A percentile compares a stretch with the other conserved stretches of the same genome.
phyloP scores from a whole-genome alignment of 1,140 invertebrate genomes.

The Hormaphis cornu region DNA sequence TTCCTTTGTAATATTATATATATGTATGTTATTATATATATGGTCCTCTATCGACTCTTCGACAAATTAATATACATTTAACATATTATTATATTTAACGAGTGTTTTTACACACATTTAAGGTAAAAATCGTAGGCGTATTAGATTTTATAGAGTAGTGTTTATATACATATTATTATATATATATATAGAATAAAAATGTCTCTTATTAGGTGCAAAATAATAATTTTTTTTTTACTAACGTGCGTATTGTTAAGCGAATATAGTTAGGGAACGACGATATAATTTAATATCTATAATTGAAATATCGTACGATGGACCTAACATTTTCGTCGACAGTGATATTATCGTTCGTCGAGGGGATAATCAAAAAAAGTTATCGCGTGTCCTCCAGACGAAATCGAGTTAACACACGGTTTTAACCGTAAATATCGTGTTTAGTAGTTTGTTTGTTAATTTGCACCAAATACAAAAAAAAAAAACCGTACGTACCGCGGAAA shows the following conservation, averaged over 20 bases:
- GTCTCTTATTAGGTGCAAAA: constrained; percentile 5
- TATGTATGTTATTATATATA: constrained; percentile 16
- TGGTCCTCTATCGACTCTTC: constrained; percentile 17
- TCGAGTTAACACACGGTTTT: constrained; percentile 2
- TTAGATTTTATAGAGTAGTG: constrained; percentile 20
- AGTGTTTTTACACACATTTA: constrained; percentile 17
- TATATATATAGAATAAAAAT: not conserved
- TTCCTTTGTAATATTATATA: constrained; percentile 12
- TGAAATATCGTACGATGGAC: not conserved
- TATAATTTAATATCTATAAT: not conserved
- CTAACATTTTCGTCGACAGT: not conserved
- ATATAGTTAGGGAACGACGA: not conserved
- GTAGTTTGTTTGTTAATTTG: constrained; percentile 9
- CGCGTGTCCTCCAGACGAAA: constrained; percentile 17
- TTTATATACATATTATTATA: not conserved
- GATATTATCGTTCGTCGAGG: not conserved
- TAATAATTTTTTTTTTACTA: constrained; percentile 3
- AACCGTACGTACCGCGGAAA: not conserved
- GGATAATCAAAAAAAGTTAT: constrained; percentile 11
- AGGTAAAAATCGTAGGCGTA: too few relatives aligned
- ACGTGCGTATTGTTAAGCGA: constrained; percentile 14
- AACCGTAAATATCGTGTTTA: constrained; percentile 24
- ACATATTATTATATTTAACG: not conserved
- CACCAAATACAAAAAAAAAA: constrained; percentile 9
- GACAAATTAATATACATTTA: not conserved